Percentiles rank a stretch among this genome's conserved stretches.
These are phyloP conservation scores for Drosophila persimilis DNA, from an alignment of 1,140 invertebrate species.

Conservation along the genomic window DNA sequence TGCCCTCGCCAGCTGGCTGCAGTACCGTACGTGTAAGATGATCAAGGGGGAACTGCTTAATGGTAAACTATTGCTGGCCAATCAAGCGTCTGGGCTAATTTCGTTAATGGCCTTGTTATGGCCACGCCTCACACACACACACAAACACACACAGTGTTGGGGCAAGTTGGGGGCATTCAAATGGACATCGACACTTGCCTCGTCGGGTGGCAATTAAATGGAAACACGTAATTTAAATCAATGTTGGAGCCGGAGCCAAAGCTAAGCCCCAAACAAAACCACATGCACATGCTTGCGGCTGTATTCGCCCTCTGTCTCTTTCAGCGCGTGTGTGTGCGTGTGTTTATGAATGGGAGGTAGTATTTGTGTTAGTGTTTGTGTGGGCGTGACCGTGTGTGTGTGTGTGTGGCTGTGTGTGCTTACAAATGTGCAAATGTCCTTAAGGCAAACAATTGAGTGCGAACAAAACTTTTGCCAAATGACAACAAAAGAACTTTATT, in stretches of 20 bases:
- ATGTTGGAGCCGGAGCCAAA: constrained; percentile 65
- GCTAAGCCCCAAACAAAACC: constrained; percentile 77
- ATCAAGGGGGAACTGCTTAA: constrained; percentile 27
- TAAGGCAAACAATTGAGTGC: constrained; percentile 82
- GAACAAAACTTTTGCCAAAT: constrained; percentile 79
- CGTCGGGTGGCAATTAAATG: constrained; percentile 70
- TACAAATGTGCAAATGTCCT: constrained; percentile 80
- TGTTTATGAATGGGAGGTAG: constrained; percentile 10
- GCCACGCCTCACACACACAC: constrained; percentile 22
- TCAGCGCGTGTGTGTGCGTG: background rate
- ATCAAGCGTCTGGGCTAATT: constrained; percentile 70
- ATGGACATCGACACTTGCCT: constrained; percentile 68
- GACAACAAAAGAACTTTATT: constrained; percentile 68
- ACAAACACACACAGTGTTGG: constrained; percentile 10
- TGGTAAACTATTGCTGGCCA: constrained; percentile 55
- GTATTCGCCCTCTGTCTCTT: constrained; percentile 5
- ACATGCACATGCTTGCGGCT: constrained; percentile 73
- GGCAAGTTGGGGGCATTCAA: constrained; percentile 27
- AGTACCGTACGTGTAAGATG: background rate
- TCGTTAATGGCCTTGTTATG: constrained; percentile 66
- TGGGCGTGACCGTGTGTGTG: constrained; percentile 22
- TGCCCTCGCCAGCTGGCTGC: constrained; percentile 65
- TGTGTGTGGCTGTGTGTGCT: constrained; percentile 56
- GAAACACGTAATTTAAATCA: constrained; percentile 82
- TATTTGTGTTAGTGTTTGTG: constrained; percentile 16